Evolutionary conservation across 2,797 vertebrate species (phyloP).

Genomic region (Chrosomus eos): DNA sequence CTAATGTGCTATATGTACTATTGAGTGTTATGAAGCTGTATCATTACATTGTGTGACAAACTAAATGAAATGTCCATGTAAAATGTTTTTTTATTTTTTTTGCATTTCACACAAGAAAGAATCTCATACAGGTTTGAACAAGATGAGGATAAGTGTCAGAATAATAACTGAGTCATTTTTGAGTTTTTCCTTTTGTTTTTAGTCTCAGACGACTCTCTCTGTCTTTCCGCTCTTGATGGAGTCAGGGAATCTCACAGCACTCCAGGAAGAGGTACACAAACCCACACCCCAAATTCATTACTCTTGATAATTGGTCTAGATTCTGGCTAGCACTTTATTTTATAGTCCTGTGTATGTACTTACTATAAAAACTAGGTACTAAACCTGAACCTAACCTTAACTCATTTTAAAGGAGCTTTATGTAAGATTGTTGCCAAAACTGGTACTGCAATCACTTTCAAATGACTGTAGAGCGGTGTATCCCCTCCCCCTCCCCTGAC

Average conservation of each 20-base stretch:
- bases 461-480: no score
- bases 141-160: neutral
- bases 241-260: conserved; percentile 64
- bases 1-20: neutral
- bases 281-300: neutral
- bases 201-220: conserved; percentile 80
- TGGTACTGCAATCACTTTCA: no score
- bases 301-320: neutral
- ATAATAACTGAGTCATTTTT: neutral
- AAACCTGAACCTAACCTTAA: neutral
- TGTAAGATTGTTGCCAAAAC: no score
- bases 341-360: neutral
- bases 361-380: neutral
- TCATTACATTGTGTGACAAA: neutral
- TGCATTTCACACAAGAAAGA: neutral
- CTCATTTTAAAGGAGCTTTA: no score
- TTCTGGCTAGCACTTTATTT: neutral
- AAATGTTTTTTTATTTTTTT: neutral
- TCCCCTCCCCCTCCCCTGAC: no score
- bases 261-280: conserved; percentile 73
- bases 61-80: neutral
- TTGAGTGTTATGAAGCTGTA: neutral
- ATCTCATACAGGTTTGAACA: neutral
- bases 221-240: conserved; percentile 83
- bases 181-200: conserved; percentile 48